Conservation (phyloP, 2,797 vertebrate species). For the Liasis olivaceus region DNA sequence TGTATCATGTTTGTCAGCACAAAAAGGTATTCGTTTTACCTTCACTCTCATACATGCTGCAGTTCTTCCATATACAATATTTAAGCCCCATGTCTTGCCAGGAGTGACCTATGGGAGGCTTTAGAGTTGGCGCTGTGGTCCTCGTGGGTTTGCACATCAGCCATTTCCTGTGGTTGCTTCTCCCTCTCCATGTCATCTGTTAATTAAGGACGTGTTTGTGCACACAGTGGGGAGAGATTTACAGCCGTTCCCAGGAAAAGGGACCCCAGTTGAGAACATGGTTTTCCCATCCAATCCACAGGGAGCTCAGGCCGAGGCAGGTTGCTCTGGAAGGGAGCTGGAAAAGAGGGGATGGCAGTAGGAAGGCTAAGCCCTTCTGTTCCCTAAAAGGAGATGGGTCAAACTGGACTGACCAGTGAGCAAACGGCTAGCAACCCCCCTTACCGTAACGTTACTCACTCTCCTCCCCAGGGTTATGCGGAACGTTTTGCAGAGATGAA, state of each 20-base stretch:
- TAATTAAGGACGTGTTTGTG: slow-evolving; percentile 31
- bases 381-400: neutral
- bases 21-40: slow-evolving; percentile 56
- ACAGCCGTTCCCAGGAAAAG: slow-evolving; percentile 56
- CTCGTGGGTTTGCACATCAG: slow-evolving; percentile 75
- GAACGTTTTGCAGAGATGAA: no score
- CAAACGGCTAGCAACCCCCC: no score
- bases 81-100: slow-evolving; percentile 71
- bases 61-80: slow-evolving; percentile 69
- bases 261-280: slow-evolving; percentile 21
- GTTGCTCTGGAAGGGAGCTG: neutral
- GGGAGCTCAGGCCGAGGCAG: neutral
- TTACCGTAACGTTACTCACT: no score
- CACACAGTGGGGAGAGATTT: slow-evolving; percentile 45
- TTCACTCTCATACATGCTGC: slow-evolving; percentile 56
- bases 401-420: no score
- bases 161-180: slow-evolving; percentile 56
- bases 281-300: neutral
- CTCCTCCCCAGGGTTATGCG: no score
- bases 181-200: slow-evolving; percentile 39
- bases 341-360: neutral
- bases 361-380: neutral
- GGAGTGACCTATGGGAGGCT: slow-evolving; percentile 72
- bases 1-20: slow-evolving; percentile 60
- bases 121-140: slow-evolving; percentile 72